Conservation (phyloP, 2,888 invertebrate species). For the Aphelenchoides bicaudatus region DNA sequence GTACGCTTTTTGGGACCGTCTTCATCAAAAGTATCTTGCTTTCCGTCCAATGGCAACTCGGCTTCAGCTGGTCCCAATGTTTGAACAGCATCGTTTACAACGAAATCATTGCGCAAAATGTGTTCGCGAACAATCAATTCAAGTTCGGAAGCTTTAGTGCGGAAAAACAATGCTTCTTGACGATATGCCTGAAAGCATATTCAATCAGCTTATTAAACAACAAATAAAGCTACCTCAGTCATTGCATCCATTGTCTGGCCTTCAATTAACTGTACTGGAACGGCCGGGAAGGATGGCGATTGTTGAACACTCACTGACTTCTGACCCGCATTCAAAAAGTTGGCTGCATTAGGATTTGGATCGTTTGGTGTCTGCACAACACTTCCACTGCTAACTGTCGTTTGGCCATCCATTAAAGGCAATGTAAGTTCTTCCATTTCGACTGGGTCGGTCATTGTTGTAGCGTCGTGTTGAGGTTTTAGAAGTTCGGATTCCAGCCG, state of each 20-base stretch:
- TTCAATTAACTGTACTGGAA: not conserved
- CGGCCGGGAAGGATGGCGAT: conserved; percentile 2
- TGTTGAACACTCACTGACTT: conserved; percentile 9
- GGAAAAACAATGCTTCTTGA: conserved; percentile 58
- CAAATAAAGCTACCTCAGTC: conserved; percentile 20
- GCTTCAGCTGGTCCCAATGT: conserved; percentile 14
- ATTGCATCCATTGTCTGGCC: conserved; percentile 15
- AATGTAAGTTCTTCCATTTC: conserved; percentile 7
- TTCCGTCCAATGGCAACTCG: not conserved
- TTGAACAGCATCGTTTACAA: conserved; percentile 16
- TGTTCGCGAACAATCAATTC: conserved; percentile 56
- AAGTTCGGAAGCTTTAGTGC: conserved; percentile 58
- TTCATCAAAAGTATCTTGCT: not conserved
- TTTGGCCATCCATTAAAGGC: conserved; percentile 10
- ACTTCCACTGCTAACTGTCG: conserved; percentile 1
- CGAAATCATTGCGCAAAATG: conserved; percentile 26
- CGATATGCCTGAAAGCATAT: conserved; percentile 52
- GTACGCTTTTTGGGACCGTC: not conserved
- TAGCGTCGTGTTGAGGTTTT: conserved; percentile 22
- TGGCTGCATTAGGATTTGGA: conserved; percentile 9
- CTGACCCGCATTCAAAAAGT: not conserved
- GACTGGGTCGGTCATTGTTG: conserved; percentile 33
- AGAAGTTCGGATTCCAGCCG: conserved; percentile 1
- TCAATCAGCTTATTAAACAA: too few species aligned
- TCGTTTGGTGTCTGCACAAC: conserved; percentile 14